phyloP scores from a whole-genome alignment of 2,113 vertebrate genomes.

The Morone chrysops region DNA sequence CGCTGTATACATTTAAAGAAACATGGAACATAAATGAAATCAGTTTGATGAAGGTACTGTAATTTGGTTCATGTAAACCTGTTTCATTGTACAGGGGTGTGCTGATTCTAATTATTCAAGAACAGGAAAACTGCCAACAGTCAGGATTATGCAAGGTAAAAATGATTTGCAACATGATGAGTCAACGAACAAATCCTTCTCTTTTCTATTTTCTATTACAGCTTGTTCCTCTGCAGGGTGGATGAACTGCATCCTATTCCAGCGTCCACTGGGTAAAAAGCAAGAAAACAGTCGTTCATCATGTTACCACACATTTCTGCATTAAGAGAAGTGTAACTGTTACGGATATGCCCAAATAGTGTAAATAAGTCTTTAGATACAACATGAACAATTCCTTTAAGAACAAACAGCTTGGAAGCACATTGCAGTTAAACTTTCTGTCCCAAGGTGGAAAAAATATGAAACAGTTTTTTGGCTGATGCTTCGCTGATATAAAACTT shows the following conservation, averaged over 20 bases:
- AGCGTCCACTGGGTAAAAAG: background rate
- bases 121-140: too few relatives aligned
- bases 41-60: too few relatives aligned
- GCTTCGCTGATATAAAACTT: constrained; percentile 11
- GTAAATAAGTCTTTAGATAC: background rate
- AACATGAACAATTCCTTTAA: background rate
- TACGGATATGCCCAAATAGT: background rate
- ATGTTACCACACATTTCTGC: background rate
- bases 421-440: background rate
- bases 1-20: background rate
- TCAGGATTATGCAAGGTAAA: background rate
- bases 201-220: background rate
- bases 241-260: background rate
- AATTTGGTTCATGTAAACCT: background rate
- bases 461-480: constrained; percentile 3
- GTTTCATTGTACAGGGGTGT: background rate
- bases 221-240: background rate
- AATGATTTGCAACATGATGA: background rate
- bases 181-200: background rate
- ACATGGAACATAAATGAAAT: background rate
- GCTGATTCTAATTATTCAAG: too few relatives aligned
- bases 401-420: constrained; percentile 11
- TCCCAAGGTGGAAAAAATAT: constrained; percentile 16
- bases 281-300: background rate
- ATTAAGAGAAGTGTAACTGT: background rate